These are phyloP conservation scores for Drosophila willistoni DNA, from an alignment of 1,140 invertebrate species.

Conservation along the genomic window DNA sequence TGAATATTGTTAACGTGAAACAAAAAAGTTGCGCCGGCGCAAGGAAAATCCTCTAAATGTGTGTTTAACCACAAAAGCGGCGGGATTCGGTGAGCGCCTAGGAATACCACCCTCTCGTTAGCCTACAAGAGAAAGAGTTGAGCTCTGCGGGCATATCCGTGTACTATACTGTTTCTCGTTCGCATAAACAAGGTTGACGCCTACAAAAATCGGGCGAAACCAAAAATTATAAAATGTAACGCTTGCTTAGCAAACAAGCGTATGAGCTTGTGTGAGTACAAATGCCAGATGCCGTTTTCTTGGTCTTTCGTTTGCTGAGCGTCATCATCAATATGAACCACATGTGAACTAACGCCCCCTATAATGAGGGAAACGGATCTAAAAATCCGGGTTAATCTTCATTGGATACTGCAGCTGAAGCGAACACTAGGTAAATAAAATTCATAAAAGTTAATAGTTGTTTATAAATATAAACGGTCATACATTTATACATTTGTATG, in stretches of 20 bases:
- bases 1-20: constrained; percentile 44
- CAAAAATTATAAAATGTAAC: constrained; percentile 55
- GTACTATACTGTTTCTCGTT: constrained; percentile 70
- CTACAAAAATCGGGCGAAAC: constrained; percentile 45
- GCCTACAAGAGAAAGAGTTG: constrained; percentile 62
- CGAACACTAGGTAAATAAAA: constrained; percentile 1
- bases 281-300: constrained; percentile 55
- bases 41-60: constrained; percentile 72
- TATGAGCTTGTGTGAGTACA: constrained; percentile 8
- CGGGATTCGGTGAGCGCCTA: constrained; percentile 53
- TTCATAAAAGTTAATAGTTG: constrained; percentile 1
- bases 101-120: constrained; percentile 32
- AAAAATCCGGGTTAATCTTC: background rate
- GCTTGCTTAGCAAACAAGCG: constrained; percentile 49
- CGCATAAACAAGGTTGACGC: constrained; percentile 74
- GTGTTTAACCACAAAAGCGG: constrained; percentile 74
- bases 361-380: constrained; percentile 63
- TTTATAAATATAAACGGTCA: too few relatives aligned
- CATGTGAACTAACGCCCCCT: constrained; percentile 62
- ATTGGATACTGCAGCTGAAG: background rate
- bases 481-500: background rate
- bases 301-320: constrained; percentile 11
- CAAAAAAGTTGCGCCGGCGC: constrained; percentile 63
- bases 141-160: constrained; percentile 40
- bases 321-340: constrained; percentile 58